Percentiles rank a stretch among this genome's conserved stretches.
Evolutionary conservation across 2,797 vertebrate genomes (phyloP).

Genomic region (Intellagama lesueurii): DNA sequence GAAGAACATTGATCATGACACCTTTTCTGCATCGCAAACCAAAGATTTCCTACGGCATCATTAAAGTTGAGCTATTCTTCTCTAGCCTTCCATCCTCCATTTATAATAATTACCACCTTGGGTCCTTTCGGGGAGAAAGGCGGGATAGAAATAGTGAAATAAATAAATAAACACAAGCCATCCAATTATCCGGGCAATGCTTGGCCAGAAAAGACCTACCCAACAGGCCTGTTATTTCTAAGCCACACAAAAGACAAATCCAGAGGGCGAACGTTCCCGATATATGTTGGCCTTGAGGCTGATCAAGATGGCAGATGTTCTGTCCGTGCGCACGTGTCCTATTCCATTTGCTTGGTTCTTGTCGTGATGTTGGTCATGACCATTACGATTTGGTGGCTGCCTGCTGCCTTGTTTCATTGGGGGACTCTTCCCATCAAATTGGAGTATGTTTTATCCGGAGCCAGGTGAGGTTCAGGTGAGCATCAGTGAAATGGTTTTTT

Average conservation of each 20-base stretch:
- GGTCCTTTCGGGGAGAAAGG: too few relatives aligned
- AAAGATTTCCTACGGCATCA: constrained; percentile 48
- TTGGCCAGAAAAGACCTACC: not conserved
- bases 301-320: not conserved
- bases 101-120: constrained; percentile 41
- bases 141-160: too few relatives aligned
- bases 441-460: accelerated
- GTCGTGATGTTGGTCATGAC: accelerated
- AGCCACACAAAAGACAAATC: not conserved
- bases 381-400: accelerated
- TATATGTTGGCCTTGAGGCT: accelerated
- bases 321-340: accelerated
- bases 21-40: constrained; percentile 39
- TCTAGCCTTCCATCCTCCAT: constrained; percentile 44
- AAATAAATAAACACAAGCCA: constrained; percentile 23
- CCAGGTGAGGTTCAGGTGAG: not conserved
- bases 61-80: constrained; percentile 38
- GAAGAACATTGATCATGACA: constrained; percentile 27
- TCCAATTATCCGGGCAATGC: constrained; percentile 37
- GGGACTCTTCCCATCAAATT: not conserved
- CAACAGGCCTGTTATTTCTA: constrained; percentile 31
- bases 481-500: too few relatives aligned
- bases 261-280: not conserved
- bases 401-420: not conserved
- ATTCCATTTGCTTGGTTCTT: not conserved